These are phyloP conservation scores for Seira sanloemensis DNA, from an alignment of 2,888 invertebrate species.

Conservation along the genomic window DNA sequence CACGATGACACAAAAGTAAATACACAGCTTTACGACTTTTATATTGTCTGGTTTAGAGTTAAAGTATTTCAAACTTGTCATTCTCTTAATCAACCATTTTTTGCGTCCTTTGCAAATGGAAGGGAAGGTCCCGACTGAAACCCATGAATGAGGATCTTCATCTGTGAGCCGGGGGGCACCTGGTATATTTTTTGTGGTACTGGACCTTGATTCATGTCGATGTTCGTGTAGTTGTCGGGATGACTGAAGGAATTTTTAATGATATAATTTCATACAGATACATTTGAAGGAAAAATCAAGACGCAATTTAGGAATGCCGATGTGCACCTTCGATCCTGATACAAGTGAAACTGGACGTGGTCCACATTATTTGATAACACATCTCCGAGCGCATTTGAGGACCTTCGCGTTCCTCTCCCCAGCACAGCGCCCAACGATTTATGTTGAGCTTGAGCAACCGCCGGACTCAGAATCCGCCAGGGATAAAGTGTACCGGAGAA, in stretches of 20 bases:
- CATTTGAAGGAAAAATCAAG: neutral
- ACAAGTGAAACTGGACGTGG: conserved; percentile 38
- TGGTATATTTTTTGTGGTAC: neutral
- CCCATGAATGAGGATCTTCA: conserved; percentile 65
- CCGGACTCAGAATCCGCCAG: conserved; percentile 36
- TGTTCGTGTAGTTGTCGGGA: neutral
- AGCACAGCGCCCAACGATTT: neutral
- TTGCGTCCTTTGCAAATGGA: conserved; percentile 37
- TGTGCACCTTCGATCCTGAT: conserved; percentile 40
- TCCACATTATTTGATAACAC: conserved; percentile 43
- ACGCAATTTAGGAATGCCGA: neutral
- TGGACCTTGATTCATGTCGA: conserved; percentile 27
- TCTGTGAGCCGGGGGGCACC: neutral
- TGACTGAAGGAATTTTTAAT: conserved; percentile 14
- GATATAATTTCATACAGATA: too few species aligned
- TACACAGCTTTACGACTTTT: too few species aligned
- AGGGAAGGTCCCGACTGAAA: conserved; percentile 44
- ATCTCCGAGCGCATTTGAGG: neutral
- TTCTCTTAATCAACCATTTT: conserved; percentile 45
- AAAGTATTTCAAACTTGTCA: neutral
- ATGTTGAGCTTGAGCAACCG: conserved; percentile 29
- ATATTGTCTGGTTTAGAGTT: too few species aligned
- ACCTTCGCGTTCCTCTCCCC: neutral
- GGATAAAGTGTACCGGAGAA: conserved; percentile 38
- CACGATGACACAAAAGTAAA: too few species aligned